phyloP scores from a whole-genome alignment of 2,113 vertebrate species.

The Brachionichthys hirsutus region DNA sequence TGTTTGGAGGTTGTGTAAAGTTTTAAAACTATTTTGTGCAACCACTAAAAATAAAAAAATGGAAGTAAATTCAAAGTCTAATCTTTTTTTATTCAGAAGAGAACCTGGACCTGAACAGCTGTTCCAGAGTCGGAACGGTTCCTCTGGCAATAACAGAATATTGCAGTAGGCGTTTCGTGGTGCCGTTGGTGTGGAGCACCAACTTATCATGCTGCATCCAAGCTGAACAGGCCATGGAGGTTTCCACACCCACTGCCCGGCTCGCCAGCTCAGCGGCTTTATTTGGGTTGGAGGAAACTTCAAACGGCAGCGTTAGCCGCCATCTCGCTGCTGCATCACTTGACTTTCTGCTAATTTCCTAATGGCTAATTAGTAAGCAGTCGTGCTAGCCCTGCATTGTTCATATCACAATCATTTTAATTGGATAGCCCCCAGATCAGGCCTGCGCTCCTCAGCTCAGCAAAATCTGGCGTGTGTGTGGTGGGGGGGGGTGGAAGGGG shows the following conservation, averaged over 20 bases:
- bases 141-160: neutral
- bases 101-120: neutral
- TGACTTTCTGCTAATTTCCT: conserved; percentile 45
- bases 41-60: no score
- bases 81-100: no score
- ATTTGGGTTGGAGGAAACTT: conserved; percentile 51
- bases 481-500: neutral
- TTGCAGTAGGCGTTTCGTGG: neutral
- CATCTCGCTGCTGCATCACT: conserved; percentile 39
- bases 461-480: no score
- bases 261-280: conserved; percentile 28
- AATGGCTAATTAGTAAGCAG: conserved; percentile 58
- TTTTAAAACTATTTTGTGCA: no score
- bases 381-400: conserved; percentile 27
- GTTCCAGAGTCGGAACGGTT: neutral
- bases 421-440: conserved; percentile 46
- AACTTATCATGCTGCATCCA: conserved; percentile 9
- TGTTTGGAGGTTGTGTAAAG: no score
- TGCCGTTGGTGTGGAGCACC: neutral
- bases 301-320: conserved; percentile 45
- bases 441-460: conserved; percentile 19
- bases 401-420: conserved; percentile 51
- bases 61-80: no score
- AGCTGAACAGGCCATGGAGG: conserved; percentile 21
- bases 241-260: conserved; percentile 14